Evolutionary conservation across 2,113 vertebrate species (phyloP).

Genomic region (Octodon degus): DNA sequence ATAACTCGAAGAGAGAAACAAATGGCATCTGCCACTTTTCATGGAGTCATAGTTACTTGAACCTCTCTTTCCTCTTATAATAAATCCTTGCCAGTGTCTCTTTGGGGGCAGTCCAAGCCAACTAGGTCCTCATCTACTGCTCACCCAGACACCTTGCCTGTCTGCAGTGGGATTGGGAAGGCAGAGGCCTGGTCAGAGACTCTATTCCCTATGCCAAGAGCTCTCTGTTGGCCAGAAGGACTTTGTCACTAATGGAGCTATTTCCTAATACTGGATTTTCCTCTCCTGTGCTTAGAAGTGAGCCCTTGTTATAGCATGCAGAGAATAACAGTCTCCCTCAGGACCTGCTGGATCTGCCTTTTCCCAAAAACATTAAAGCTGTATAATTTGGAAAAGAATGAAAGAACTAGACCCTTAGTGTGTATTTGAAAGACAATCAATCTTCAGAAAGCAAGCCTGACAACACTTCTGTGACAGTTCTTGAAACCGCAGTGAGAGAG

Average conservation of each 20-base stretch:
- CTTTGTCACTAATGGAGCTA: not conserved
- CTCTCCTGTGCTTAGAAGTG: slow-evolving; percentile 51
- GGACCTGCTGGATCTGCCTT: not conserved
- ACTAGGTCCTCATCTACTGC: not conserved
- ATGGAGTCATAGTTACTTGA: slow-evolving; percentile 19
- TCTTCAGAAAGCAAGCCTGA: slow-evolving; percentile 51
- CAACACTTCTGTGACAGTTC: slow-evolving; percentile 41
- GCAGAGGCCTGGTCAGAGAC: not conserved
- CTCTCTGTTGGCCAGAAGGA: not conserved
- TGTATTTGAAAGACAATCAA: slow-evolving; percentile 49
- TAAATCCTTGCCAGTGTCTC: not conserved
- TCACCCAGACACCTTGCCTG: not conserved
- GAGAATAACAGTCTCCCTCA: not conserved
- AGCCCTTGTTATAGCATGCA: not conserved
- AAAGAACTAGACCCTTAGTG: not conserved
- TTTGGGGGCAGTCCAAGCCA: not conserved
- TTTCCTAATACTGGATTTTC: not conserved
- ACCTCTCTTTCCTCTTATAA: not conserved
- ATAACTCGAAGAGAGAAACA: slow-evolving; percentile 36
- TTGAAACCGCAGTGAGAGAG: not conserved
- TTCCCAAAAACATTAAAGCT: slow-evolving; percentile 23
- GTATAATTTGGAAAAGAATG: slow-evolving; percentile 47
- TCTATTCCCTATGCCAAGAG: not conserved
- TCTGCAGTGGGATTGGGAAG: not conserved
- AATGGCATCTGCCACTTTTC: not conserved